A percentile compares a stretch with the other conserved stretches of the same genome.
These are phyloP conservation scores for Sebastiscus albofasciatus DNA, from an alignment of 2,797 vertebrate genomes.

Conservation along the genomic window DNA sequence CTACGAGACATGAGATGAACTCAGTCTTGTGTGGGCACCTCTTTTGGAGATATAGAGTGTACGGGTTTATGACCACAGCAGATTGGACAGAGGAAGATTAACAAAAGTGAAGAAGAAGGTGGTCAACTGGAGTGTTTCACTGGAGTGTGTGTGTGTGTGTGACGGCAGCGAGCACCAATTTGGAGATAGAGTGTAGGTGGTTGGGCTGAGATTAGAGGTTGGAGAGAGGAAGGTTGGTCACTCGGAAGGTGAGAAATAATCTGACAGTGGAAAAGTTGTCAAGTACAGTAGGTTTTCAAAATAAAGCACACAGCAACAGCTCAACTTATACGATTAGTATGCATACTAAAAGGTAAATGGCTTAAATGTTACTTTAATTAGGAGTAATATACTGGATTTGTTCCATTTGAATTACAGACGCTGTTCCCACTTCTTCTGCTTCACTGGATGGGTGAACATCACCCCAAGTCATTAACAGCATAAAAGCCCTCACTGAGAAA, in stretches of 20 bases:
- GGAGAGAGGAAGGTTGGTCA: background rate
- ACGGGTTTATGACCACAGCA: conserved; percentile 21
- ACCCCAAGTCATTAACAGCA: background rate
- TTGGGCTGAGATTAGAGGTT: background rate
- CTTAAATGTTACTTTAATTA: conserved; percentile 18
- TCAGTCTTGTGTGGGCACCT: conserved; percentile 37
- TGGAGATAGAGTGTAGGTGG: background rate
- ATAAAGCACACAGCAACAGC: background rate
- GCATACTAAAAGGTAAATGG: background rate
- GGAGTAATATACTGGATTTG: background rate
- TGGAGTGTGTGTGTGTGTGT: conserved; percentile 11
- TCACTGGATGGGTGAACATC: conserved; percentile 9
- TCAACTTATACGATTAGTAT: background rate
- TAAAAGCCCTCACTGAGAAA: background rate
- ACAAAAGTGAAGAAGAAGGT: conserved; percentile 14
- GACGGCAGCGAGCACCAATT: conserved; percentile 1
- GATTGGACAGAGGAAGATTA: conserved; percentile 24
- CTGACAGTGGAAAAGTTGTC: background rate
- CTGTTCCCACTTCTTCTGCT: conserved; percentile 3
- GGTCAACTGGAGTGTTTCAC: conserved; percentile 8
- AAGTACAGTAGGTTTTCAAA: conserved; percentile 1
- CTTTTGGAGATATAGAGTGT: conserved; percentile 30
- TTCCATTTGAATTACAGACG: conserved; percentile 12
- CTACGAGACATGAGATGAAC: conserved; percentile 32
- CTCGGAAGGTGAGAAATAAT: background rate